A percentile compares a stretch with the other conserved stretches of the same genome.
Evolutionary conservation across 2,888 invertebrate genomes (phyloP).

Genomic region (Synergus gifuensis): DNA sequence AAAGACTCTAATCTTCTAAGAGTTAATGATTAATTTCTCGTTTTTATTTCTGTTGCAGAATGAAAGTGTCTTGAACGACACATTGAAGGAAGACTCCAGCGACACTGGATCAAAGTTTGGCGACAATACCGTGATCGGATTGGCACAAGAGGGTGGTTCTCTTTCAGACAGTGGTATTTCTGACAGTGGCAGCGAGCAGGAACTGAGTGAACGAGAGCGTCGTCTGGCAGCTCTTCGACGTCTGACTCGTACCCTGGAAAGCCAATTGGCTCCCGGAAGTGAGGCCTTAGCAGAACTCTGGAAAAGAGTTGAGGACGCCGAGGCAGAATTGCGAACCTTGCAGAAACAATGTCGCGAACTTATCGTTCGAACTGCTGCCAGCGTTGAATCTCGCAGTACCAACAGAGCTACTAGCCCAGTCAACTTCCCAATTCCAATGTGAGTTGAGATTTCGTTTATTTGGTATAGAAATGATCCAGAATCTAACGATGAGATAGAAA

Average conservation of each 20-base stretch:
- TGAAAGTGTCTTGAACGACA: constrained; percentile 43
- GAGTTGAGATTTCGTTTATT: constrained; percentile 60
- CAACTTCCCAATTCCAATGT: constrained; percentile 63
- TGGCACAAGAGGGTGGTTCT: constrained; percentile 81
- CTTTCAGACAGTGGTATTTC: constrained; percentile 89
- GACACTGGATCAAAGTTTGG: constrained; percentile 60
- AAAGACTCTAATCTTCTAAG: too few species aligned
- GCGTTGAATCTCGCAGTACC: constrained; percentile 73
- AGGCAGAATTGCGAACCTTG: constrained; percentile 84
- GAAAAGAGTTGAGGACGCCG: constrained; percentile 86
- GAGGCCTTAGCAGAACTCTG: constrained; percentile 83
- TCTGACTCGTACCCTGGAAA: constrained; percentile 84
- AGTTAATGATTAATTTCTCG: background rate
- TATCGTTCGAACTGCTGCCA: constrained; percentile 80
- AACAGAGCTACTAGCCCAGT: constrained; percentile 51
- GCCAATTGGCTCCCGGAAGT: constrained; percentile 84
- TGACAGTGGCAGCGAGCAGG: constrained; percentile 86
- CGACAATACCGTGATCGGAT: constrained; percentile 64
- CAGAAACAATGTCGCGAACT: constrained; percentile 86
- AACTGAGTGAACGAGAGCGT: constrained; percentile 83
- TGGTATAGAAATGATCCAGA: too few species aligned
- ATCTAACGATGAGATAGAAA: too few species aligned
- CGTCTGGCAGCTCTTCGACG: constrained; percentile 84
- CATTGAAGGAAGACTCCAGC: constrained; percentile 48
- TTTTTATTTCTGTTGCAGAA: constrained; percentile 59